Evolutionary conservation across 2,888 invertebrate genomes (phyloP), one percentile per base, ranked within the genome.

Genomic region (Chalcosyrphus nemorum): DNA sequence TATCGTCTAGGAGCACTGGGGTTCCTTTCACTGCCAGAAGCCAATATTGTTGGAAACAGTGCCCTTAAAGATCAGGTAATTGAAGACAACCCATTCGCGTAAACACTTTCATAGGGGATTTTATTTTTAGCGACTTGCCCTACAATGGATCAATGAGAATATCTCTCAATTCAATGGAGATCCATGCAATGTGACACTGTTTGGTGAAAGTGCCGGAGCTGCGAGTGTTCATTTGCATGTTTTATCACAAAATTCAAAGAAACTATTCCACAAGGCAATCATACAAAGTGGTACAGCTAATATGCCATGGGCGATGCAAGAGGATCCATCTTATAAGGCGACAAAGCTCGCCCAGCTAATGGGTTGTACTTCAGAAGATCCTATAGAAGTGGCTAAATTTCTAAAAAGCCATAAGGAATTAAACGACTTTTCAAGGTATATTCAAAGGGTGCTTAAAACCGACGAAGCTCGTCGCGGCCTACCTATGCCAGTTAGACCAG

Each of bases 161-260:
- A 87, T 93, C 89, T 66, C 88, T 86, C 87, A 92, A 89, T 89
- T 92, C 89, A 91, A 91, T 90, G 87, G 92, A 89, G 92, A 93
- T 92, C 88, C 90, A 0, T 77, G 87, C 5, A 91, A 91, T 70
- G 88, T 91, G 0, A 91, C 91, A 0, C 32, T 91, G 1, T 91
- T 91, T 24, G 92, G 91, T 0, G 90, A 91, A 81, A 91, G 91
- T 57, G 91, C 91, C 1, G 92, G 92, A 0, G 90, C 87, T 0
- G 74, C 89, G 1, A 86, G 89, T 1, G 89, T 89, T 6, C 90
- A 91, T 82, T 75, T 91, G 13, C 92, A 91, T 61, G 84, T 88
- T 1, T 87, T 89, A 19, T 88, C 90, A 0, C 63, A 85, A 2
- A 89, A 89, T 61, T 91, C 90, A 1, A 88, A 89, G 9, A 88